Base-by-base conservation (phyloP, 2,797 vertebrate species). In the Hoplostethus mediterraneus region DNA sequence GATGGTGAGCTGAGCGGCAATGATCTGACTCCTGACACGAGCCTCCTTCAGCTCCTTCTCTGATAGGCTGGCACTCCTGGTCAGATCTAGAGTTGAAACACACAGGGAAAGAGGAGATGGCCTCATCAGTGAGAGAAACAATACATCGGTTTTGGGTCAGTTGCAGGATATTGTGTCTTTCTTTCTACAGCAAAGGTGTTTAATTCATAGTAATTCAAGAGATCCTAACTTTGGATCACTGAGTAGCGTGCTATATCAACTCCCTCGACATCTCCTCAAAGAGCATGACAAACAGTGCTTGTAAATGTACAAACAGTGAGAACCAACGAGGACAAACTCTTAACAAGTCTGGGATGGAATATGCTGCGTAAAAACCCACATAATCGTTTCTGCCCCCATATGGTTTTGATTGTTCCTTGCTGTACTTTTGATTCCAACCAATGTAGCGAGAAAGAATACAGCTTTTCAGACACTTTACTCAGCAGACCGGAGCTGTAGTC, bases 31-130 rank as follows among this genome's bases (percentile, higher is more conserved):
- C 80, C 92, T 92, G 0, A 94, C 95, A 30, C 97, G 95, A 3
- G 96, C 97, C 89, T 99, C 97, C 80, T 96, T 98, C 63, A 98
- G 90, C 79, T 98, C 97, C 82, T 96, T 97, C 88, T 99, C 98
- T 0, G 97, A 97, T 77, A 98, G 87, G 88, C 97, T 99, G 75
- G 95, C 90, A n/a, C 96, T 98, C 76, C 95, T 93, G 76, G 94
- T 95, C 68, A 97, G 82, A 64, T 94, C 98, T 98, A 69, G 77
- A 85, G 58, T 9, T 9, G 44, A 83, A 64, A 76, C 13, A 80
- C 25, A 79, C 17, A 68, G 28, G 84, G 25, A 71, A 38, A 82
- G 55, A 71, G 3, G 14, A 3, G 7, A 63, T 6, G 72, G 31
- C 6, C 2, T 71, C 44, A 73, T 88, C 38, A 83, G 30, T 74